Percentiles rank a stretch among this genome's conserved stretches.
phyloP scores from a whole-genome alignment of 2,888 invertebrate genomes.

The Heteromyza rotundicornis region DNA sequence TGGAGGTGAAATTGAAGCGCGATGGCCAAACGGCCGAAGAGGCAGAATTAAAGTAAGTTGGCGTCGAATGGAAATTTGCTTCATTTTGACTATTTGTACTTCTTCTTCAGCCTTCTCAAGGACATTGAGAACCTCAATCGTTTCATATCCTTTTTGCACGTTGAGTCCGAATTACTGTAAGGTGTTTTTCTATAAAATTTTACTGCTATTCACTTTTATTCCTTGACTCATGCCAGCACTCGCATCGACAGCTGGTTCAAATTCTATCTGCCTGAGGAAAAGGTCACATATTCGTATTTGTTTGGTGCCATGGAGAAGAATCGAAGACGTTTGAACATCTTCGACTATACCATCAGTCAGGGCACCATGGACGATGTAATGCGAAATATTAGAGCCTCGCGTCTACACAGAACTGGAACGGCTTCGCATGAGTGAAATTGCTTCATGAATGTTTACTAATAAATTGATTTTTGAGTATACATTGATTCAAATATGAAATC shows the following conservation, averaged over 20 bases:
- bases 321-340: constrained; percentile 67
- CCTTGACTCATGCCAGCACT: constrained; percentile 65
- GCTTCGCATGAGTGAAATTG: neutral
- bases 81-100: too few relatives aligned
- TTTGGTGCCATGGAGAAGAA: constrained; percentile 73
- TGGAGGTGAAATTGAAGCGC: constrained; percentile 47
- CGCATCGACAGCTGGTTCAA: constrained; percentile 71
- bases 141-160: constrained; percentile 45
- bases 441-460: neutral
- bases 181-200: constrained; percentile 14
- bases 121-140: constrained; percentile 45
- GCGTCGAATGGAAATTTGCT: too few relatives aligned
- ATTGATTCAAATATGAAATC: neutral
- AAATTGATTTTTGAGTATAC: neutral
- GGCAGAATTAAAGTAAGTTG: constrained; percentile 43
- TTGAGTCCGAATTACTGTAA: constrained; percentile 45
- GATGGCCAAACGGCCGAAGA: constrained; percentile 41
- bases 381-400: constrained; percentile 1
- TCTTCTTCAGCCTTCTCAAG: constrained; percentile 39
- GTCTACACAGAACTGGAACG: neutral
- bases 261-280: constrained; percentile 68
- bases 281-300: constrained; percentile 70
- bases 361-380: constrained; percentile 76
- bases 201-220: neutral
- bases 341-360: constrained; percentile 79